Percentiles rank a stretch among this genome's conserved stretches.
Evolutionary conservation across 2,888 invertebrate genomes (phyloP).

Genomic region (Phengaris alcon): DNA sequence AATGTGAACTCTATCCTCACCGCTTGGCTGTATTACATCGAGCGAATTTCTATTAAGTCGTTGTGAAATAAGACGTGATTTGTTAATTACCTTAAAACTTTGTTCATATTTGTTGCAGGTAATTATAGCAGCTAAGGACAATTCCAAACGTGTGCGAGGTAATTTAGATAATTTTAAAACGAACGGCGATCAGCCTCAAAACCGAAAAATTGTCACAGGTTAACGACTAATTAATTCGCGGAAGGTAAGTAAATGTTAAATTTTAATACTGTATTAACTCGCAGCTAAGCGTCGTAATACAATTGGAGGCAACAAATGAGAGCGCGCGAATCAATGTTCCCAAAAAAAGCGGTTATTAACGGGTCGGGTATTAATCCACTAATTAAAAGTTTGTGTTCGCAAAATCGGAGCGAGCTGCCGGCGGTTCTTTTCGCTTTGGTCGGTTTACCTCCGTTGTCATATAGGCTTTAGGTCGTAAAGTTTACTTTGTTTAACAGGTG

Average conservation of each 20-base stretch:
- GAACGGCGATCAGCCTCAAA: background rate
- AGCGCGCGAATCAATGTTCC: conserved; percentile 30
- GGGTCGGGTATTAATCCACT: conserved; percentile 54
- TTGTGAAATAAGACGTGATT: background rate
- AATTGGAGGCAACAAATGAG: background rate
- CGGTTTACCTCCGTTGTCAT: conserved; percentile 41
- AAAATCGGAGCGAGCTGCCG: conserved; percentile 39
- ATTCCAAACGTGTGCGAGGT: background rate
- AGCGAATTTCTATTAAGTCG: background rate
- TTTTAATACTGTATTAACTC: too few species aligned
- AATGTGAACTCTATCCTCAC: background rate
- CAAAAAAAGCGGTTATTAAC: conserved; percentile 42
- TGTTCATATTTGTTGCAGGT: conserved; percentile 11
- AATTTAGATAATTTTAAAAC: background rate
- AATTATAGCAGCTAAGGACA: background rate
- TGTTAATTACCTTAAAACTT: background rate
- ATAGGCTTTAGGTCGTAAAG: conserved; percentile 21
- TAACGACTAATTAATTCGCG: background rate
- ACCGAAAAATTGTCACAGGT: background rate
- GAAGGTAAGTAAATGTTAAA: too few species aligned
- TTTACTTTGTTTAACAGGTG: conserved; percentile 25
- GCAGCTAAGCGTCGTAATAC: background rate
- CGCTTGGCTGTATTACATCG: background rate
- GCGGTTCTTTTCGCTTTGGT: conserved; percentile 44
- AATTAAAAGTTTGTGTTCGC: conserved; percentile 48